Conservation (phyloP, 2,888 invertebrate species). For the Trissoscelio sp. region DNA sequence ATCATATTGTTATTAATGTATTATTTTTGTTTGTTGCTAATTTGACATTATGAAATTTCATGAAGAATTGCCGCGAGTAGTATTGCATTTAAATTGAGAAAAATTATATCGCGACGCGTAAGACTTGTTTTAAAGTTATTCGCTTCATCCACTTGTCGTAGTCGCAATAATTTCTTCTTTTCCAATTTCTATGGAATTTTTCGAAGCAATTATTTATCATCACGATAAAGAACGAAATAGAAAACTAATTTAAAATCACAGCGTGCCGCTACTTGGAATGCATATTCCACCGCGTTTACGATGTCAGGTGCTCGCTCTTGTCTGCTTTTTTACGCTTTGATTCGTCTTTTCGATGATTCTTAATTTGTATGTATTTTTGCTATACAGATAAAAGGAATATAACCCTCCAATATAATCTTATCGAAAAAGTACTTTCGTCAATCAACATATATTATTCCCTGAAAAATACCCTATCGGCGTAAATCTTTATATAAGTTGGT, state of each 20-base stretch:
- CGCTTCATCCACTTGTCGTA: slow-evolving; percentile 65
- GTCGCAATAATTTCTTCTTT: slow-evolving; percentile 52
- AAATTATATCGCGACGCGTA: slow-evolving; percentile 73
- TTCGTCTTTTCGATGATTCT: slow-evolving; percentile 21
- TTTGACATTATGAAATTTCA: slow-evolving; percentile 83
- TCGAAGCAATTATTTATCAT: slow-evolving; percentile 46
- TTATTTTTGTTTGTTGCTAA: slow-evolving; percentile 46
- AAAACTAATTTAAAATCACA: slow-evolving; percentile 67
- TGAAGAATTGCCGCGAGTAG: slow-evolving; percentile 77
- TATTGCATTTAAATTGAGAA: slow-evolving; percentile 53
- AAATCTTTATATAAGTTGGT: slow-evolving; percentile 23
- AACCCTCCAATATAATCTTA: slow-evolving; percentile 15
- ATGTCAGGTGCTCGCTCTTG: slow-evolving; percentile 67
- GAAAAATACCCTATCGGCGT: slow-evolving; percentile 15
- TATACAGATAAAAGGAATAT: slow-evolving; percentile 13
- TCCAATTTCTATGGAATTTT: slow-evolving; percentile 28
- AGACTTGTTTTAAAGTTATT: slow-evolving; percentile 65
- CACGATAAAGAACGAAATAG: slow-evolving; percentile 46
- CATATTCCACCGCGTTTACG: slow-evolving; percentile 71
- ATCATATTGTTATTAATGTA: slow-evolving; percentile 43
- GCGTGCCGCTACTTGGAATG: slow-evolving; percentile 75
- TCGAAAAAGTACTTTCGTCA: slow-evolving; percentile 32
- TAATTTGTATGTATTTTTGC: slow-evolving; percentile 6
- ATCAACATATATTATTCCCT: not conserved
- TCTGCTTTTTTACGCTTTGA: slow-evolving; percentile 1